Evolutionary conservation across 1,140 invertebrate species (phyloP), one percentile per base, ranked within the genome.

Genomic region (Cylas formicarius): DNA sequence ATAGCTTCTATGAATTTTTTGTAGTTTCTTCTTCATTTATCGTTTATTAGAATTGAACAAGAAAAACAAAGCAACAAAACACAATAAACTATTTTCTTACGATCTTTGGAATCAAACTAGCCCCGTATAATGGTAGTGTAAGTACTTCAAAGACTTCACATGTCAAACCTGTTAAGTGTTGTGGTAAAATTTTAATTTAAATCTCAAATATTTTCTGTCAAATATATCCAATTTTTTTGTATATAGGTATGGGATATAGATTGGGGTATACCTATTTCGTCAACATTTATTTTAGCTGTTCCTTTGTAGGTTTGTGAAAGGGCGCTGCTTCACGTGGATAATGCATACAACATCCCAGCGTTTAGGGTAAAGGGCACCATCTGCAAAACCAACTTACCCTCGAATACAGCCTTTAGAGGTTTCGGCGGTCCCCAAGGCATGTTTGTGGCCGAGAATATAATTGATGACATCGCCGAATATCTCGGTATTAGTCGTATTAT

Each of bases 351-450:
- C 22, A 78, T 90, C 51, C 82, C 84, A 2, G 77, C 81, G 46
- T 67, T 75, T 4, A 70, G 75, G 51, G 75, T 84, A 1, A 70
- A 63, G 5, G 86, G 84, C 1, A 77, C 77, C 52, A 59, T 78
- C 1, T 92, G 89, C 58, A 85, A 77, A 66, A 93, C 90, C 0
- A 91, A 93, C 72, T 62, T 91, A 14, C 79, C 86, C 0, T 88
- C 89, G 0, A 93, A 92, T 56, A 94, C 90, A 0, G 90, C 90
- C 4, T 94, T 92, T 57, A 68, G 90, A 51, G 90, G 89, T 10
- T 93, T 92, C 61, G 89, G 90, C 9, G 88, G 81, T 0, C 90
- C 90, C 0, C 90, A 93, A 65, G 88, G 83, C 19, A 92, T 92
- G 88, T 82, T 90, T 60, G 72, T 79, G 2, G 80, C 74, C 1